Base-by-base conservation (phyloP, 2,888 invertebrate genomes). In the Polymixis lichenea region DNA sequence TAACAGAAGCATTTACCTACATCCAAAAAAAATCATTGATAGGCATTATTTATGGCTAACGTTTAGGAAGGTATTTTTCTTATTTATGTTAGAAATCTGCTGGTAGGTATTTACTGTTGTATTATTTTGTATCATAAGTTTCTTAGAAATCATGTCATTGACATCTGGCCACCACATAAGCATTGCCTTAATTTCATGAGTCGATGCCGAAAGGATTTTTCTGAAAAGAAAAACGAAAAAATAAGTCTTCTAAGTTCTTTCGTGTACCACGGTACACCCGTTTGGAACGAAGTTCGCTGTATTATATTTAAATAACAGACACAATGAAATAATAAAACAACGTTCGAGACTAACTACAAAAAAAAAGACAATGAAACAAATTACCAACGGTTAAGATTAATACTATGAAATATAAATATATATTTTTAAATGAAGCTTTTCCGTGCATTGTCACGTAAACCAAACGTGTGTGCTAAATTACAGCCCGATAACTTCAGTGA, bases 1-100 rank as follows among this genome's bases (percentile, higher is more conserved):
- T 70, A 38, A 55, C 19, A 25, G 1, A 43, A 78, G 4, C 78
- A 55, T 80, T 78, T 60, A 83, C 79, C 79, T 65, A 83, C 28
- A 43, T 83, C 11, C 55, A 49, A 1, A 32, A 32, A 61, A 77
- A 58, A 58, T 56, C n/a, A 46, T 77, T 77, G 19, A 51, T 32
- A 15, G n/a, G 38, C 2, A 22, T 64, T 77, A 49, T 65, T 62
- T 38, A 15, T 64, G 0, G 7, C 28, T 19, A 43, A 17, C 11
- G 9, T 61, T 38, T 73, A 22, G 9, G n/a, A n/a, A 17, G 0
- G 15, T 17, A 19, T 28, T 61, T 46, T 19, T 49, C 2, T 43
- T 25, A 56, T n/a, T 67, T n/a, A 11, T 9, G 32, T 56, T 22
- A 32, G 4, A 58, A 38, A 71, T 38, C 9, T 0, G 19, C 49